phyloP scores from a whole-genome alignment of 35 echinoderm and acorn worm genomes.

The Eucidaris tribuloides region DNA sequence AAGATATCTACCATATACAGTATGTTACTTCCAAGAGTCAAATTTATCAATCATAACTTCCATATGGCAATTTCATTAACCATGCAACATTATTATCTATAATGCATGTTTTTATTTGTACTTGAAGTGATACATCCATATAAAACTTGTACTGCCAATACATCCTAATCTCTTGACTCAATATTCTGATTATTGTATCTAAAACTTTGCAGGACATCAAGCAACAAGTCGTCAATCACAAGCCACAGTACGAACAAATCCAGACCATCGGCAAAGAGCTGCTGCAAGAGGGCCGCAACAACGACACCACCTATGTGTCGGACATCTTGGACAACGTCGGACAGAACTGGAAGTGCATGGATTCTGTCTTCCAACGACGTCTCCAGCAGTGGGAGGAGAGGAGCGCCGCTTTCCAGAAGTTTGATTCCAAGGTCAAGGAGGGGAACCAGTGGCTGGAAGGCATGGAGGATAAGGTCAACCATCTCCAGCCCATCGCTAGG shows the following conservation, averaged over 20 bases:
- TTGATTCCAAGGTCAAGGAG: constrained; percentile 66
- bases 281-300: constrained; percentile 57
- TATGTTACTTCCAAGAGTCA: no score
- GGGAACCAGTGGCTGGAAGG: constrained; percentile 63
- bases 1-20: no score
- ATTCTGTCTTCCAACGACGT: constrained; percentile 25
- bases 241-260: constrained; percentile 86
- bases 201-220: constrained; percentile 96
- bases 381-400: constrained; percentile 76
- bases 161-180: no score
- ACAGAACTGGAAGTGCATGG: constrained; percentile 82
- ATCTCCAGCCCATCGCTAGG: constrained; percentile 73
- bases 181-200: no score
- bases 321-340: constrained; percentile 83
- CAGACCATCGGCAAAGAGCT: constrained; percentile 71
- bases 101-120: no score
- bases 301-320: constrained; percentile 78
- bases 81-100: no score
- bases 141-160: no score
- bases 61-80: no score
- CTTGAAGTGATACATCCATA: no score
- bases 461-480: constrained; percentile 78
- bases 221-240: constrained; percentile 68
- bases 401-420: constrained; percentile 65
- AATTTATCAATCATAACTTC: no score